These are phyloP conservation scores for Gari tellinella DNA, from an alignment of 2,888 invertebrate genomes.

Conservation along the genomic window DNA sequence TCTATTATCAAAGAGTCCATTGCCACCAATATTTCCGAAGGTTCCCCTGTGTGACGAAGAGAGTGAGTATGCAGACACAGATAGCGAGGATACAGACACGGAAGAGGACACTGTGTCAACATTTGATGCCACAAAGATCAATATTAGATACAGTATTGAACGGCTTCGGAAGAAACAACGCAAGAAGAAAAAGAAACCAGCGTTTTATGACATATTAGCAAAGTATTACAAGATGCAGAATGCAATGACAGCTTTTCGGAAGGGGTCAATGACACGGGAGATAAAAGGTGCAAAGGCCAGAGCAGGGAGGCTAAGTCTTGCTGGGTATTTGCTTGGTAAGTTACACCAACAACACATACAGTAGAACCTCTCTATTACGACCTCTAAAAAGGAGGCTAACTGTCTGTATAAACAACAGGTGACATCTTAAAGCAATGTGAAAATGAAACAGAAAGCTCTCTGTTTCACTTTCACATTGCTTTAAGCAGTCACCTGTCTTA, in stretches of 20 bases:
- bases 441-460: no score
- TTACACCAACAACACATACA: no score
- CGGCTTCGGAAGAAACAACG: conserved; percentile 39
- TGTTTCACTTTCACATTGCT: no score
- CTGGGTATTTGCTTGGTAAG: neutral
- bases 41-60: conserved; percentile 9
- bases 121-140: conserved; percentile 45
- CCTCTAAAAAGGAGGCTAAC: no score
- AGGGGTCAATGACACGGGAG: conserved; percentile 29
- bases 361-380: no score
- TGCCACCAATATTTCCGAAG: conserved; percentile 34
- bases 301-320: neutral
- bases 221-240: conserved; percentile 65
- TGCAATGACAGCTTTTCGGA: conserved; percentile 39
- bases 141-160: conserved; percentile 47
- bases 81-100: conserved; percentile 11
- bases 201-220: conserved; percentile 55
- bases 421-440: no score
- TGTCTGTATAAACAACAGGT: no score
- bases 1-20: neutral
- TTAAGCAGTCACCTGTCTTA: no score
- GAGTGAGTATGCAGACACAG: conserved; percentile 8
- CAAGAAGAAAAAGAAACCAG: conserved; percentile 50
- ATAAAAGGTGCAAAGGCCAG: conserved; percentile 13
- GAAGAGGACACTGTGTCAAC: neutral